Conservation (phyloP, 2,113 vertebrate species). For the Heterochromis multidens region DNA sequence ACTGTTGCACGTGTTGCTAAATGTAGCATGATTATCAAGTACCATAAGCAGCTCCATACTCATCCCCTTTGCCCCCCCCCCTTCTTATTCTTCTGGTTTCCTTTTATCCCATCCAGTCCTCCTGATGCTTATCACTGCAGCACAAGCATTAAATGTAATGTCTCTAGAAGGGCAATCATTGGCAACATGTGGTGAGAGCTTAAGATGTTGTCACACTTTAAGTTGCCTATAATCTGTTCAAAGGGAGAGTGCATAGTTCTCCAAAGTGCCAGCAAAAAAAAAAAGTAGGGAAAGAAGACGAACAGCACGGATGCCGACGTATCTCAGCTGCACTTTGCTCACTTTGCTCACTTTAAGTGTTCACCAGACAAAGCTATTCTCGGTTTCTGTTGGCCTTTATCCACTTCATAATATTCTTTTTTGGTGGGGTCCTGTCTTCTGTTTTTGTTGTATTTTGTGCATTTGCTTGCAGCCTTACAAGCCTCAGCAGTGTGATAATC, state of each 20-base stretch:
- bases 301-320: conserved; percentile 7
- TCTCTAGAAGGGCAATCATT: conserved; percentile 81
- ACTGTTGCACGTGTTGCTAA: conserved; percentile 72
- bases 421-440: background rate
- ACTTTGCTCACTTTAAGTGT: conserved; percentile 46
- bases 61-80: background rate
- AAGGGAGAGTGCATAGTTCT: conserved; percentile 78
- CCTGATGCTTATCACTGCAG: conserved; percentile 78
- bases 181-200: conserved; percentile 83
- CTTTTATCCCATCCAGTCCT: conserved; percentile 77
- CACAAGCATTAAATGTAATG: conserved; percentile 80
- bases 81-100: conserved; percentile 54
- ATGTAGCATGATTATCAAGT: conserved; percentile 75
- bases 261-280: conserved; percentile 64
- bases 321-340: conserved; percentile 55
- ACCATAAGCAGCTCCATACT: conserved; percentile 37
- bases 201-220: conserved; percentile 91
- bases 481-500: conserved; percentile 50
- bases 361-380: conserved; percentile 51
- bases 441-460: background rate
- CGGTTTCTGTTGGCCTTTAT: conserved; percentile 29
- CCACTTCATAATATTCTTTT: conserved; percentile 20
- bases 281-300: conserved; percentile 9
- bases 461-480: conserved; percentile 18
- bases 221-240: conserved; percentile 85